phyloP scores from a whole-genome alignment of 1,140 invertebrate species.

The Reticulitermes speratus region DNA sequence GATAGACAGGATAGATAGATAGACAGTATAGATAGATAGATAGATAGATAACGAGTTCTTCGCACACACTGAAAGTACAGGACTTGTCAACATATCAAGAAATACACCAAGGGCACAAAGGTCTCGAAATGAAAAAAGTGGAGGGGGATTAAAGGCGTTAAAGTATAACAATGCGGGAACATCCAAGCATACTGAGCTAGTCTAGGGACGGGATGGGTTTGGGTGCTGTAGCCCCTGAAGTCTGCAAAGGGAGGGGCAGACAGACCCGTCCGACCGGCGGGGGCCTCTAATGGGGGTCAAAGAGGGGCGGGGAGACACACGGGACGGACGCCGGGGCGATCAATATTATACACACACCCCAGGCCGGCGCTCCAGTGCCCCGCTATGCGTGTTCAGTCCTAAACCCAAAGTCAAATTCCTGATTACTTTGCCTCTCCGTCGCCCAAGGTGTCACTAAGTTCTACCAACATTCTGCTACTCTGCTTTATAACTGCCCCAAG shows the following conservation, averaged over 20 bases:
- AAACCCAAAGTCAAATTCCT: not conserved
- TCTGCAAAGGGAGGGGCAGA: not conserved
- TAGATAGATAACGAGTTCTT: too few species aligned
- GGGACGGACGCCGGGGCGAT: not conserved
- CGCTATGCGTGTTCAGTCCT: too few species aligned
- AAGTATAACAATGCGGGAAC: not conserved
- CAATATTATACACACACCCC: conserved; percentile 13
- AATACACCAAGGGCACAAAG: not conserved
- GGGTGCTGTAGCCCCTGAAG: not conserved
- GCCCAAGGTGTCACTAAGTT: not conserved
- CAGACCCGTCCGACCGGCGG: conserved; percentile 8
- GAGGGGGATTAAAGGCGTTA: not conserved
- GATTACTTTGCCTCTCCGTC: not conserved
- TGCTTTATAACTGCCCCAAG: not conserved
- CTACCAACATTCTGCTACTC: not conserved
- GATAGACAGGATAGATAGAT: too few species aligned
- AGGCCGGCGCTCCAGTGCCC: not conserved
- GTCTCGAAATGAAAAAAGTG: not conserved
- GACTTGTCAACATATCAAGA: not conserved
- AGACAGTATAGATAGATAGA: too few species aligned
- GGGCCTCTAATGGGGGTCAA: not conserved
- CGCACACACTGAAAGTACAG: too few species aligned
- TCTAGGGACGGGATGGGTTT: not conserved
- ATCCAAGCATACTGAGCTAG: not conserved
- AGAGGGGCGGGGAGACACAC: not conserved